Base-by-base conservation (phyloP, 2,888 invertebrate genomes). In the Meliscaeva auricollis region DNA sequence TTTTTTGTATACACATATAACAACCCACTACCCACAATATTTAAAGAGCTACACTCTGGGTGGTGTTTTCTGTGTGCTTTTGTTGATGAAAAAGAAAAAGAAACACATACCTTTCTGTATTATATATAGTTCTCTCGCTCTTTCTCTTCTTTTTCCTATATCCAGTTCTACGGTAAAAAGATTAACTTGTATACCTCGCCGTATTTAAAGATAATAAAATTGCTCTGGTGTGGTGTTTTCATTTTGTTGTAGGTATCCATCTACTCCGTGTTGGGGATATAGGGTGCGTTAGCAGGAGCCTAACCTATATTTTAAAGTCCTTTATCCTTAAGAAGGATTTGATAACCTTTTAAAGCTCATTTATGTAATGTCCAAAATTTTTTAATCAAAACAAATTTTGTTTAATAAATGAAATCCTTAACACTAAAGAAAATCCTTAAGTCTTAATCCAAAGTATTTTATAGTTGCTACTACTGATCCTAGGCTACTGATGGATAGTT, bases 111-210 rank as follows among this genome's bases (percentile, higher is more conserved):
- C 13, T 15, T 11, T 38, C 9, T 38, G 11, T 2, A 38, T 9
- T 1, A 30, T 15, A 1, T 38, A 38, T 15, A n/a, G 15, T 3
- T 44, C 7, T 64, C 32, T 60, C 11, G 7, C n/a, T 38, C 46
- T 66, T 26, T 15, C 22, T 44, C 8, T 26, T 17, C 1, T 2
- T 13, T 4, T 26, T 58, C 38, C 38, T 20, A 66, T n/a, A 46
- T 17, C 38, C 50, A 68, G 46, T 70, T 69, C 26, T 35, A 20
- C 44, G 32, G 50, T 20, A 60, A 68, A 46, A 22, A 68, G 73
- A 83, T 83, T 82, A 77, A 77, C 72, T 73, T 62, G 38, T 72
- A 72, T 66, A 50, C 48, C 41, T 9, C 13, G n/a, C n/a, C 11
- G 44, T 41, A 30, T 72, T 58, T 38, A 32, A 32, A 22, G 64